Percentiles rank a stretch among this genome's conserved stretches.
Evolutionary conservation across 2,797 vertebrate species (phyloP).

Genomic region (Argentina silus): DNA sequence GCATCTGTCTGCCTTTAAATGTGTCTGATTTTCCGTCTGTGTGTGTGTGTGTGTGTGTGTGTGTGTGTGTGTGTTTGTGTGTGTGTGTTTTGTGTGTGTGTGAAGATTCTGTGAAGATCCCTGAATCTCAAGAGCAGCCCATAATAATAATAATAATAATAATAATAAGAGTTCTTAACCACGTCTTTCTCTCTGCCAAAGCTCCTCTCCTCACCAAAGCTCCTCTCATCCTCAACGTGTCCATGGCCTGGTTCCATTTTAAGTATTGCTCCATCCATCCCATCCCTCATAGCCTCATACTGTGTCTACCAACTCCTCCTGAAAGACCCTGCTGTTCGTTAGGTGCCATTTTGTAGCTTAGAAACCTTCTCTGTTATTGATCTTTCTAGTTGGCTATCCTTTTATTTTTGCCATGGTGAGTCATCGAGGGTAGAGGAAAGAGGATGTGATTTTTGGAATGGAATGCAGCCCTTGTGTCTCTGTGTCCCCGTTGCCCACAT

Average conservation of each 20-base stretch:
- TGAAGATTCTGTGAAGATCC: neutral
- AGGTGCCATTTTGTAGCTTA: no score
- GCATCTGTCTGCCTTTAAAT: no score
- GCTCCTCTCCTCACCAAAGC: neutral
- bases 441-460: neutral
- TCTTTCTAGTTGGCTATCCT: no score
- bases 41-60: neutral
- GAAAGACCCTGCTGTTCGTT: no score
- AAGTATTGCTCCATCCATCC: neutral
- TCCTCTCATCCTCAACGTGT: neutral
- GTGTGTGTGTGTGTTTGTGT: neutral
- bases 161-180: neutral
- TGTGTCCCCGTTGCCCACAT: conserved; percentile 1
- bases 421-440: neutral
- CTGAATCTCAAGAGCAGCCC: neutral
- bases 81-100: neutral
- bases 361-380: no score
- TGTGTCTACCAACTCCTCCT: neutral
- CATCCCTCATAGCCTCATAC: neutral
- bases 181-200: neutral
- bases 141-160: neutral
- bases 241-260: neutral
- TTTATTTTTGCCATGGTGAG: neutral
- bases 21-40: no score
- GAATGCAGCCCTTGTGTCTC: neutral